Percentiles rank a stretch among this genome's conserved stretches.
Conservation (phyloP, 2,888 invertebrate genomes). For the Empis livida region DNA sequence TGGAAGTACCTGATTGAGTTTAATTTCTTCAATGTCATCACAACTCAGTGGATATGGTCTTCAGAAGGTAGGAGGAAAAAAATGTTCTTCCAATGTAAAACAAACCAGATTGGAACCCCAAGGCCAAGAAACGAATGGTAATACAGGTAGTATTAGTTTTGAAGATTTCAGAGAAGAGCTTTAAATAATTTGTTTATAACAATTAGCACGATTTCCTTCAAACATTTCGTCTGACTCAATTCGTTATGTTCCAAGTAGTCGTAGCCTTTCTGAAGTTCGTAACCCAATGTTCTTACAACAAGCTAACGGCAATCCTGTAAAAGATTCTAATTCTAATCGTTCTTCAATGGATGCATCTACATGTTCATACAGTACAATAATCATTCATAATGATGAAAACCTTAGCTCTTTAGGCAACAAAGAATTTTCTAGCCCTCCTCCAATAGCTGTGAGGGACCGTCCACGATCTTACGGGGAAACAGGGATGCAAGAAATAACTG, state of each 20-base stretch:
- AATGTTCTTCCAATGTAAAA: too few relatives aligned
- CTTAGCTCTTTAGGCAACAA: slow-evolving; percentile 11
- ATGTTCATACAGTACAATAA: slow-evolving; percentile 70
- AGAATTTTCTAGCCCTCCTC: slow-evolving; percentile 11
- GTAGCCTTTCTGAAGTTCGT: slow-evolving; percentile 15
- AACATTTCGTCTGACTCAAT: slow-evolving; percentile 12
- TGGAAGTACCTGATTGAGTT: too few relatives aligned
- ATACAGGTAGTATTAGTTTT: too few relatives aligned
- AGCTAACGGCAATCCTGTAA: too few relatives aligned
- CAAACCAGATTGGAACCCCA: slow-evolving; percentile 78
- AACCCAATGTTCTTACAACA: slow-evolving; percentile 12
- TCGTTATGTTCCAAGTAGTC: slow-evolving; percentile 10
- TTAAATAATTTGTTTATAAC: slow-evolving; percentile 23
- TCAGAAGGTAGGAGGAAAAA: too few relatives aligned
- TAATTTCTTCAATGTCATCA: too few relatives aligned
- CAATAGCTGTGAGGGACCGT: slow-evolving; percentile 13
- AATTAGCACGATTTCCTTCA: slow-evolving; percentile 10
- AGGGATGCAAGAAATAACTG: slow-evolving; percentile 56
- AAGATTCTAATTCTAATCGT: slow-evolving; percentile 39
- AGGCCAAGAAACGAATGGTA: slow-evolving; percentile 57
- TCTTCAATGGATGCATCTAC: slow-evolving; percentile 61
- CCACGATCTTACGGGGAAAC: slow-evolving; percentile 15
- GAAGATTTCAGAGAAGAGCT: slow-evolving; percentile 38
- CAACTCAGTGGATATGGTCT: neutral
- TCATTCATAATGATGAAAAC: slow-evolving; percentile 55